Percentiles rank a stretch among this genome's conserved stretches.
Conservation (phyloP, 2,888 invertebrate species). For the Drosophila prostipennis region DNA sequence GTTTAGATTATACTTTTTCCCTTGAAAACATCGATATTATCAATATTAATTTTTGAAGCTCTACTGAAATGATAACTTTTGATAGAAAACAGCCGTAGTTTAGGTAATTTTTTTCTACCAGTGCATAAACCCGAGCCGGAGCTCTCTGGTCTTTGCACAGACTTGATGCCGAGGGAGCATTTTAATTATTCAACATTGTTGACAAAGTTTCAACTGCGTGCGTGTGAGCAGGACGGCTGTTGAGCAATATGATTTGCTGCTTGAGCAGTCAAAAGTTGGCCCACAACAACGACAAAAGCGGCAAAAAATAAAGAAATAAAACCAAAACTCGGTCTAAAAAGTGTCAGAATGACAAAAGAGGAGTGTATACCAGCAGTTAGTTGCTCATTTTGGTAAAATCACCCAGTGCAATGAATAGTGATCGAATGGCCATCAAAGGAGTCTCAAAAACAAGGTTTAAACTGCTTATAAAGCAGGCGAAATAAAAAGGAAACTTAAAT, state of each 20-base stretch:
- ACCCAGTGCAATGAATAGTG: conserved; percentile 9
- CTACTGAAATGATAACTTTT: no score
- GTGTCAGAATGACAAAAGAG: conserved; percentile 3
- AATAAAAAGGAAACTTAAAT: no score
- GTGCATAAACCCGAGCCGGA: conserved; percentile 20
- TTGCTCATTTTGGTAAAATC: conserved; percentile 29
- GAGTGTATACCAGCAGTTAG: conserved; percentile 14
- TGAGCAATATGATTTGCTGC: conserved; percentile 76
- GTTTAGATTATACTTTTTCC: no score
- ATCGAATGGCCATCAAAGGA: conserved; percentile 7
- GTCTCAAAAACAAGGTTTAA: neutral
- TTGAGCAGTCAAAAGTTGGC: conserved; percentile 70
- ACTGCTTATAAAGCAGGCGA: no score
- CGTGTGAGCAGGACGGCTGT: conserved; percentile 35
- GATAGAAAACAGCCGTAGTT: no score
- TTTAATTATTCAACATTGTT: conserved; percentile 83
- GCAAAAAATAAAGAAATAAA: conserved; percentile 39
- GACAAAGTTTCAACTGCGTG: conserved; percentile 77
- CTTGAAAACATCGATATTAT: no score
- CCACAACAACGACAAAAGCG: conserved; percentile 13
- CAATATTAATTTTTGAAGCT: no score
- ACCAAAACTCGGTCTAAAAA: conserved; percentile 45
- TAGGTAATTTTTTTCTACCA: neutral
- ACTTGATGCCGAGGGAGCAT: conserved; percentile 78
- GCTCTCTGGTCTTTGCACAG: conserved; percentile 60